Conservation (phyloP, 1,140 invertebrate genomes). For the Dendroctonus ponderosae region DNA sequence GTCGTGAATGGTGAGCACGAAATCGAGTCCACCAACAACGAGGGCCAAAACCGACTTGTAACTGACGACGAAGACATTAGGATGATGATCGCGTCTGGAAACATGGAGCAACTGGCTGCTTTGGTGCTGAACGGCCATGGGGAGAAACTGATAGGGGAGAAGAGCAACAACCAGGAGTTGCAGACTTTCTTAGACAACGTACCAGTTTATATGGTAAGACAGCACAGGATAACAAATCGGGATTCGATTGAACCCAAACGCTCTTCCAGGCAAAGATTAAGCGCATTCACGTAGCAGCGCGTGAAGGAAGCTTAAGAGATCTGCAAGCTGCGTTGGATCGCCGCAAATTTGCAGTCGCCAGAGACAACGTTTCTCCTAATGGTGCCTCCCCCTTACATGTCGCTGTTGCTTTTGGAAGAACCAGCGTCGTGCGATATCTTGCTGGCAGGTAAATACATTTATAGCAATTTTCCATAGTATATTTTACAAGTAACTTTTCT, state of each 20-base stretch:
- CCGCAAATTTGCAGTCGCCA: constrained; percentile 85
- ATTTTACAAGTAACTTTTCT: constrained; percentile 46
- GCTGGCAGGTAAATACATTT: constrained; percentile 55
- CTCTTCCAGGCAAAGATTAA: constrained; percentile 80
- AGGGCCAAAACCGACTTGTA: constrained; percentile 50
- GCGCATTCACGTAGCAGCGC: constrained; percentile 82
- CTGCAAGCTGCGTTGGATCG: constrained; percentile 83
- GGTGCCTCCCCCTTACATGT: constrained; percentile 91
- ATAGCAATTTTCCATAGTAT: not conserved
- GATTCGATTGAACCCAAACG: constrained; percentile 2
- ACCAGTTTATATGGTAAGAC: constrained; percentile 81
- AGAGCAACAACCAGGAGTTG: constrained; percentile 75
- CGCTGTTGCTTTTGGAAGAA: constrained; percentile 79
- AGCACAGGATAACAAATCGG: not conserved
- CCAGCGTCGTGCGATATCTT: constrained; percentile 63
- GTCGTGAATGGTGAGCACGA: constrained; percentile 64
- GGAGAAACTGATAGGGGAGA: constrained; percentile 69
- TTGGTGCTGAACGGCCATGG: constrained; percentile 85
- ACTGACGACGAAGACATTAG: constrained; percentile 58
- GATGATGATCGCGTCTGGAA: constrained; percentile 68
- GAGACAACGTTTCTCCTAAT: constrained; percentile 74
- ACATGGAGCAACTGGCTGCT: constrained; percentile 86
- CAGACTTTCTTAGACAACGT: constrained; percentile 89
- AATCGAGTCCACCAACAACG: constrained; percentile 59
- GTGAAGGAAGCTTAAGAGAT: constrained; percentile 78